These are phyloP conservation scores for Oxyura jamaicensis DNA, from an alignment of 2,113 vertebrate species.

Conservation along the genomic window DNA sequence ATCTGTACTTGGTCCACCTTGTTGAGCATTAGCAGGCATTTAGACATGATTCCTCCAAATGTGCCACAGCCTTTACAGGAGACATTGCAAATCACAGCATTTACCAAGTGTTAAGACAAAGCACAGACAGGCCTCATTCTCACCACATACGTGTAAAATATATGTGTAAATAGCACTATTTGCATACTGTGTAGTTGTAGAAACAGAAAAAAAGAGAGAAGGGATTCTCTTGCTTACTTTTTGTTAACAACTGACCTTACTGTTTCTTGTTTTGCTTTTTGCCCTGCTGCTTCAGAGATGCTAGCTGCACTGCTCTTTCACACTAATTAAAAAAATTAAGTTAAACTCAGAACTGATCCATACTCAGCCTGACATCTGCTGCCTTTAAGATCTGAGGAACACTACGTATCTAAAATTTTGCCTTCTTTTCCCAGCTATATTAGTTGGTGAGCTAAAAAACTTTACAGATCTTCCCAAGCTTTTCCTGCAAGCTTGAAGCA, in stretches of 20 bases:
- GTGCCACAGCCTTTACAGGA: neutral
- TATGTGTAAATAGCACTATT: neutral
- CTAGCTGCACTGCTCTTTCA: neutral
- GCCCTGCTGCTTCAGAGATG: fast-evolving
- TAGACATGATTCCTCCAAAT: neutral
- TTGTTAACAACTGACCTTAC: neutral
- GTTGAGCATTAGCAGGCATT: neutral
- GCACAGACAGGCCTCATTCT: neutral
- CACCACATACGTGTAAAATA: neutral
- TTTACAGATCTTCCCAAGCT: neutral
- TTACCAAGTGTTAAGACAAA: neutral
- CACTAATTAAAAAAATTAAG: neutral
- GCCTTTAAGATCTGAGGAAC: neutral
- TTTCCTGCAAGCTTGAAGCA: neutral
- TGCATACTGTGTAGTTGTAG: neutral
- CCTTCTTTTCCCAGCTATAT: neutral
- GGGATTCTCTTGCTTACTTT: neutral
- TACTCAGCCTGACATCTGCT: neutral
- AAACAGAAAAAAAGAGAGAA: neutral
- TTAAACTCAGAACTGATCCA: neutral
- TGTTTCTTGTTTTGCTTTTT: neutral
- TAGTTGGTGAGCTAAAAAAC: neutral
- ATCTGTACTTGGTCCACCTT: neutral
- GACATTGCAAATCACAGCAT: neutral
- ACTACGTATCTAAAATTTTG: neutral